These are phyloP conservation scores for Himalopsyche japonica DNA, from an alignment of 2,888 invertebrate species.

Conservation along the genomic window DNA sequence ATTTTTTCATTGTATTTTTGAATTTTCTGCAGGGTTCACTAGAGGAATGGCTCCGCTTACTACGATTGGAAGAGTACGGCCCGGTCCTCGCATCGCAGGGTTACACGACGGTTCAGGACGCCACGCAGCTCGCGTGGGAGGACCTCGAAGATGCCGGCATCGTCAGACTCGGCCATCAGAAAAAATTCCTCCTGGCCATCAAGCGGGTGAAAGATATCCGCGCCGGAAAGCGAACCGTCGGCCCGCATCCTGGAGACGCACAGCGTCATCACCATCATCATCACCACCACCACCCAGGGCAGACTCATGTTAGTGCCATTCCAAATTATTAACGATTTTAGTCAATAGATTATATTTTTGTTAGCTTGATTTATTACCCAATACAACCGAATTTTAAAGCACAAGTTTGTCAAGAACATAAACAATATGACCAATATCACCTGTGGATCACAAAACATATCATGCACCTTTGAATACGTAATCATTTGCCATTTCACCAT, in stretches of 20 bases:
- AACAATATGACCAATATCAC: too few species aligned
- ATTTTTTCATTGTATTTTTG: too few species aligned
- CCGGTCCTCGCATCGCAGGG: constrained; percentile 89
- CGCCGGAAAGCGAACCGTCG: constrained; percentile 70
- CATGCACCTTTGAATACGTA: too few species aligned
- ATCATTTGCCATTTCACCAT: too few species aligned
- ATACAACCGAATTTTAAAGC: not conserved
- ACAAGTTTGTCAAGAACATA: not conserved
- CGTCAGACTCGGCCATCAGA: constrained; percentile 94
- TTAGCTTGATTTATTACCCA: not conserved
- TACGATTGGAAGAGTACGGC: constrained; percentile 91
- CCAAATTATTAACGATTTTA: not conserved
- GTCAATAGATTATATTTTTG: not conserved
- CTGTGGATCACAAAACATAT: too few species aligned
- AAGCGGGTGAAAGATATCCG: constrained; percentile 94
- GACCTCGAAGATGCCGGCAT: constrained; percentile 98
- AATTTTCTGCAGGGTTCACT: constrained; percentile 72
- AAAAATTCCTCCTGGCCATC: constrained; percentile 95
- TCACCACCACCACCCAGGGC: constrained; percentile 15
- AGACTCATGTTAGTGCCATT: constrained; percentile 32
- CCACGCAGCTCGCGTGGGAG: constrained; percentile 96
- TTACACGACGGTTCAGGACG: constrained; percentile 90
- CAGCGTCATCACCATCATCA: not conserved
- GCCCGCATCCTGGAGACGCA: constrained; percentile 46
- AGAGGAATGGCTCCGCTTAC: constrained; percentile 91